Conservation (phyloP, 1,140 invertebrate species). For the Patella vulgata region DNA sequence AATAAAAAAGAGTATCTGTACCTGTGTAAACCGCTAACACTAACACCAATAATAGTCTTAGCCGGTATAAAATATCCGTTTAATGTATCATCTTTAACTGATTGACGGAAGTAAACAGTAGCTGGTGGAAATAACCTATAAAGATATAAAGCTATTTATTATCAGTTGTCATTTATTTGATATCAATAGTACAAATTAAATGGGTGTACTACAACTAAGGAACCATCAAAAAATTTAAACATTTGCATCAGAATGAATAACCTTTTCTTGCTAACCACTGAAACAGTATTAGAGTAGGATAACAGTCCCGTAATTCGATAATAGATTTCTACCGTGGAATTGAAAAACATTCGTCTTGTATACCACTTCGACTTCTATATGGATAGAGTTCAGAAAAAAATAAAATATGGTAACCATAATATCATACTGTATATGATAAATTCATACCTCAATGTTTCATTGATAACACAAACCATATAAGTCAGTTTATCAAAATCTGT, state of each 20-base stretch:
- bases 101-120: conserved; percentile 25
- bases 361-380: too few relatives aligned
- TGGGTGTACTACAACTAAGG: not conserved
- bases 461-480: conserved; percentile 39
- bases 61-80: conserved; percentile 45
- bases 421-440: too few relatives aligned
- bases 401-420: too few relatives aligned
- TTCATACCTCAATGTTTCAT: conserved; percentile 43
- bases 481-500: conserved; percentile 35
- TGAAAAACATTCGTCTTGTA: too few relatives aligned
- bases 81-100: conserved; percentile 38
- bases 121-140: conserved; percentile 42
- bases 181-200: not conserved
- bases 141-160: conserved; percentile 3
- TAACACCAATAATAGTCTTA: conserved; percentile 42
- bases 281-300: too few relatives aligned
- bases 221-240: not conserved
- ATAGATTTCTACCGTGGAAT: too few relatives aligned
- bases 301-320: too few relatives aligned
- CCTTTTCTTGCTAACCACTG: too few relatives aligned
- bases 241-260: too few relatives aligned
- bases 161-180: not conserved
- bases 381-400: too few relatives aligned
- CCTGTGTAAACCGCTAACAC: conserved; percentile 47
- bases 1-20: too few relatives aligned